Evolutionary conservation across 2,113 vertebrate genomes (phyloP), one percentile per base, ranked within the genome.

Genomic region (Hippocampus mohnikei): DNA sequence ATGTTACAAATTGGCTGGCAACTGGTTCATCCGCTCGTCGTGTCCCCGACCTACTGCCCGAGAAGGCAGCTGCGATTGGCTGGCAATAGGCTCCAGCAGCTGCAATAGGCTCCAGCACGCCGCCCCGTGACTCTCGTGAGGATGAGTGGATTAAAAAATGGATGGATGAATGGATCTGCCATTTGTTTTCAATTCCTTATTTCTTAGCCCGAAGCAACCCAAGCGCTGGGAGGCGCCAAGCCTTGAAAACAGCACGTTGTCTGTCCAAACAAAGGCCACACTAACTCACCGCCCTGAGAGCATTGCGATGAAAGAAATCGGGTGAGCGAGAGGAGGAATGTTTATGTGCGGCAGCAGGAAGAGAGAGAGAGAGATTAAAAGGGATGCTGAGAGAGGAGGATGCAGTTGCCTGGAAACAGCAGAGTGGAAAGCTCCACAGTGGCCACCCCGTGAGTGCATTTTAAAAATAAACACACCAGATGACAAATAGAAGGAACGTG

Each of bases 371-470:
- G 33, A 5, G 33, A 50, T 73, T 77, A 66, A 75, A 66, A 80
- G 72, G 67, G 65, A 76, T 78, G 53, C 70, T 76, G 72, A 66
- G 52, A 23, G 79, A 75, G 70, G 78, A 77, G 77, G 89, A 91
- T 91, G 91, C 84, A 84, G 91, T 92, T 92, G 92, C 92, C 90
- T 87, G 87, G 92, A 78, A 90, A 91, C 91, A 86, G 81, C n/a
- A 16, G 69, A 79, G 63, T 21, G 74, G 66, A 70, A 58, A 37
- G 42, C 13, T 76, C 78, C 40, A 50, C 84, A 46, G 71, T 65
- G 72, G 67, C 70, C 46, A 52, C 67, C 70, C 71, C 65, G 66
- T 33, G 18, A 48, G 27, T 58, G 16, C 58, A 6, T 60, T 37
- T 60, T 60, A 29, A 33, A 80, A 73, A 60, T 33, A 15, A 68